Base-by-base conservation (phyloP, 2,797 vertebrate genomes). In the Rhinichthys osculus region DNA sequence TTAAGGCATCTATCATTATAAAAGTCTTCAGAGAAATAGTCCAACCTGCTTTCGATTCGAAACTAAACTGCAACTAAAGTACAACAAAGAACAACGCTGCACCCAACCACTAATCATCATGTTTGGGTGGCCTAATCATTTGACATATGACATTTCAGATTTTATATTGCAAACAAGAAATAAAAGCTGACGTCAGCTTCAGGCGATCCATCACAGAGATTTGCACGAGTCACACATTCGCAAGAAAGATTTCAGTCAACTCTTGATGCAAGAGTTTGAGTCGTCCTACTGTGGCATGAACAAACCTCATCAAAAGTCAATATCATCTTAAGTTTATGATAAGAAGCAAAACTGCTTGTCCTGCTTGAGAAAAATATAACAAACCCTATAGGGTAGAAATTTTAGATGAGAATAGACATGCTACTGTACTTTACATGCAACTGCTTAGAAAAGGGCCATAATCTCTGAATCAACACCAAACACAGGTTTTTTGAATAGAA, bases 241-340 rank as follows among this genome's bases (percentile, higher is more conserved):
- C 16, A 64, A 78, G 50, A 78, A 52, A 9, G 35, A 42, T n/a
- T 38, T 71, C 40, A 73, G 33, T 30, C 33, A 73, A 85, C 84
- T 81, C 84, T 85, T 85, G 78, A 85, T 85, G 57, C 84, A 85
- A 85, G 84, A 85, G 84, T 81, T 85, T 64, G 19, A 85, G n/a
- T 62, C 30, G 42, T 42, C 59, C 73, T 54, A 38, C 19, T 66
- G 21, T 30, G 81, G 40, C 57, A 35, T 50, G 10, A 78, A 69
- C 47, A 57, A 67, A 76, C 13, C 47, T n/a, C 38, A 8, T 33
- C 27, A 66, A 67, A 52, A 40, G 14, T 38, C 57, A 21, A 5
- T 14, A 10, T 59, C 52, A 5, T 66, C 21, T 38, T 23, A 64
- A 64, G 8, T 64, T 33, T 27, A 38, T 16, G 40, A 33, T 62